Conservation (phyloP, 2,113 vertebrate species). For the Oophaga pumilio region DNA sequence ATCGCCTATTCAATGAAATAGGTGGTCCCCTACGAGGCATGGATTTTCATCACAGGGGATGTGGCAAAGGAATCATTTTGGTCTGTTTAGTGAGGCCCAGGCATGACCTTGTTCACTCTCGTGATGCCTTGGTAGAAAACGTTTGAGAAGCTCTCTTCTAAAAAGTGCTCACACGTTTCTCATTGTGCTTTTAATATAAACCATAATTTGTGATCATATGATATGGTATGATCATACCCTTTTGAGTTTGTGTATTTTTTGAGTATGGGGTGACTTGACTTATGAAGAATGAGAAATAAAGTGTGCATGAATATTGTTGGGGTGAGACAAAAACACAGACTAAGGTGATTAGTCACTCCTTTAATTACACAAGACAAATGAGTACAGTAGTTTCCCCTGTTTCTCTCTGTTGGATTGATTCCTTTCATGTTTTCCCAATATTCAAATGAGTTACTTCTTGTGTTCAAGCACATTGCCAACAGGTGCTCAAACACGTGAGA, state of each 20-base stretch:
- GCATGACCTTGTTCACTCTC: too few species aligned
- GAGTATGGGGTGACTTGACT: background rate
- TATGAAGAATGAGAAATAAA: background rate
- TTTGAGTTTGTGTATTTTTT: background rate
- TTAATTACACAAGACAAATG: constrained; percentile 1
- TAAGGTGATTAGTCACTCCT: background rate
- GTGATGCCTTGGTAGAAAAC: too few species aligned
- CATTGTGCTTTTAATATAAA: background rate
- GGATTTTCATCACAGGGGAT: too few species aligned
- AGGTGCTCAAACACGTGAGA: background rate
- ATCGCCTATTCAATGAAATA: too few species aligned
- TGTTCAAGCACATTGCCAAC: background rate
- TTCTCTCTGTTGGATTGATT: background rate
- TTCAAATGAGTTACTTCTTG: background rate
- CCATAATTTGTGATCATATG: background rate
- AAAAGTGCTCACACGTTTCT: background rate
- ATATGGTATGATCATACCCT: background rate
- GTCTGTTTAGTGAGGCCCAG: too few species aligned
- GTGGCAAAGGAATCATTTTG: too few species aligned
- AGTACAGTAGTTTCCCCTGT: background rate
- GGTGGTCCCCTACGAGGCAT: too few species aligned
- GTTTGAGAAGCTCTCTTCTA: background rate
- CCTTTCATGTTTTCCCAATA: too few species aligned
- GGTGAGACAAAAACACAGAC: background rate
- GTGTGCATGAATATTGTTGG: background rate